Percentiles rank a stretch among this genome's conserved stretches.
Conservation (phyloP, 2,797 vertebrate species). For the Leucoraja ocellata region DNA sequence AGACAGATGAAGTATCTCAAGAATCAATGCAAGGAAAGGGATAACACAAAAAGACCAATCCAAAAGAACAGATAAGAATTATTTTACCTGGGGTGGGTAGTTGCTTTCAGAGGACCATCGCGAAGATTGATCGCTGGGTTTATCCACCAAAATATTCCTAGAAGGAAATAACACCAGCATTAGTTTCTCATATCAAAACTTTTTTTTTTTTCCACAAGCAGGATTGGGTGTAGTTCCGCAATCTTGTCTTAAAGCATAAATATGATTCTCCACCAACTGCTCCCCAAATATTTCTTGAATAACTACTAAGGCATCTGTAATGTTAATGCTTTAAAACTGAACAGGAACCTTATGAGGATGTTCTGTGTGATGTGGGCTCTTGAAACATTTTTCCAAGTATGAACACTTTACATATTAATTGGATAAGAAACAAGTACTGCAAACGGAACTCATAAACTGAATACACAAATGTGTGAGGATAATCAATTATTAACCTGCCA, state of each 20-base stretch:
- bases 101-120: conserved; percentile 99
- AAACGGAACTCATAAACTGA: background rate
- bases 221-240: background rate
- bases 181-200: background rate
- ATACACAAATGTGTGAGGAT: background rate
- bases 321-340: background rate
- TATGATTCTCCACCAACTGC: background rate
- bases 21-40: background rate
- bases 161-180: conserved; percentile 41
- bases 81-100: conserved; percentile 89
- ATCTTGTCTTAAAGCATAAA: background rate
- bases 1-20: background rate
- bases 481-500: background rate
- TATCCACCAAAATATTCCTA: conserved; percentile 98
- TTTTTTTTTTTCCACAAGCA: background rate
- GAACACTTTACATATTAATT: background rate
- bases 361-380: background rate
- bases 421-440: background rate
- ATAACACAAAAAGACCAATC: background rate
- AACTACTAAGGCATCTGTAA: too few relatives aligned
- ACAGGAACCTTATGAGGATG: background rate
- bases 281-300: background rate
- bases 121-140: conserved; percentile 94
- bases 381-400: background rate
- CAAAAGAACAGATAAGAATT: background rate